These are phyloP conservation scores for Rotaria sp. DNA, from an alignment of 2,888 invertebrate genomes.

Conservation along the genomic window DNA sequence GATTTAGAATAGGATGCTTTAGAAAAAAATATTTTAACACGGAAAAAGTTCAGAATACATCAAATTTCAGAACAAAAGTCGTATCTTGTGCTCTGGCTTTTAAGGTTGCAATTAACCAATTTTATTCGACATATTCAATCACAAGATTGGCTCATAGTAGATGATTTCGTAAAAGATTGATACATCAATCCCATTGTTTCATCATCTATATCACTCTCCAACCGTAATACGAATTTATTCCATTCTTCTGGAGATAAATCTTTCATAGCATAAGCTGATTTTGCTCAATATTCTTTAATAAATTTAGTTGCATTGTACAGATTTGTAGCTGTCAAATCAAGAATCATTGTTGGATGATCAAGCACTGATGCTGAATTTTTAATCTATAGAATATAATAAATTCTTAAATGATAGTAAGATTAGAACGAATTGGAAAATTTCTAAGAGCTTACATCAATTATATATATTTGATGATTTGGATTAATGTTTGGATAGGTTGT, in stretches of 20 bases:
- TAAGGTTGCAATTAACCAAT: constrained; percentile 5
- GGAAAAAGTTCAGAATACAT: not conserved
- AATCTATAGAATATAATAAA: constrained; percentile 55
- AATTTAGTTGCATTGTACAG: constrained; percentile 30
- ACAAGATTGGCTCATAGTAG: not conserved
- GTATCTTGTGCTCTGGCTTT: constrained; percentile 2
- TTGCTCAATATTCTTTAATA: constrained; percentile 33
- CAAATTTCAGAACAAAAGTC: not conserved
- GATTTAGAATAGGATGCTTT: too few species aligned
- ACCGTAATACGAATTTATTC: constrained; percentile 29
- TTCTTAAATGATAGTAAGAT: too few species aligned
- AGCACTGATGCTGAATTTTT: constrained; percentile 68
- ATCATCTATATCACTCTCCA: constrained; percentile 29
- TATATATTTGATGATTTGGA: constrained; percentile 86
- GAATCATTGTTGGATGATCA: constrained; percentile 33
- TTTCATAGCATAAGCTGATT: constrained; percentile 28
- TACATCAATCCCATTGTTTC: not conserved
- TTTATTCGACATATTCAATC: constrained; percentile 14
- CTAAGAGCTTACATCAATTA: constrained; percentile 73
- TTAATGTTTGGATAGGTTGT: constrained; percentile 70
- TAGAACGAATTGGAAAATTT: not conserved
- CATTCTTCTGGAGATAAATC: constrained; percentile 38
- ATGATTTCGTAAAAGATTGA: constrained; percentile 7
- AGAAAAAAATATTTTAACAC: too few species aligned
- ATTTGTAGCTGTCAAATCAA: constrained; percentile 36